Percentiles rank a stretch among this genome's conserved stretches.
Evolutionary conservation across 2,888 invertebrate species (phyloP).

Genomic region (Aricia artaxerxes): DNA sequence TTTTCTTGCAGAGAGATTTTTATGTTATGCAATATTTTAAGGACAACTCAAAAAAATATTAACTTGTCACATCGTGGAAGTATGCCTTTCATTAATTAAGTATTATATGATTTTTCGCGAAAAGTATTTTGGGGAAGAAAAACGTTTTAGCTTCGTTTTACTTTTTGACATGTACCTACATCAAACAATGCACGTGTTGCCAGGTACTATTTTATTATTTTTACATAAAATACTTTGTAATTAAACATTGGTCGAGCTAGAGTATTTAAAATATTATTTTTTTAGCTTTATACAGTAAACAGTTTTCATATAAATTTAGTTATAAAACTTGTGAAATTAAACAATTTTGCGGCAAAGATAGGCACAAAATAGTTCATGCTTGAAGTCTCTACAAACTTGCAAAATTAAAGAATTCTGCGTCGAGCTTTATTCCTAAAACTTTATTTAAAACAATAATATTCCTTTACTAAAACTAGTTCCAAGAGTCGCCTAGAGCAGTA

Average conservation of each 20-base stretch:
- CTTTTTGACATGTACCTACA: too few relatives aligned
- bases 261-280: too few relatives aligned
- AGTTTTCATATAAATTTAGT: too few relatives aligned
- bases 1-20: background rate
- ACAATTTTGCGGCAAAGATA: background rate
- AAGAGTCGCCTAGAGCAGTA: background rate
- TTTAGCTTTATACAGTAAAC: too few relatives aligned
- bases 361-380: background rate
- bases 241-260: too few relatives aligned
- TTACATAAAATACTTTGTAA: too few relatives aligned
- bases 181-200: too few relatives aligned
- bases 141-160: too few relatives aligned
- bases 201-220: too few relatives aligned
- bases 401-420: background rate
- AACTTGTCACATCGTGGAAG: background rate
- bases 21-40: background rate
- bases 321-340: background rate
- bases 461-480: background rate
- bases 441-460: background rate
- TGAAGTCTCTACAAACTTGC: background rate
- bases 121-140: too few relatives aligned
- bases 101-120: too few relatives aligned
- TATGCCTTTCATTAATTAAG: too few relatives aligned
- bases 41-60: background rate
- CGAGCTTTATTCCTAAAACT: background rate